Evolutionary conservation across 1,140 invertebrate genomes (phyloP).

Genomic region (Pachyrhynchus sulphureomaculatus): DNA sequence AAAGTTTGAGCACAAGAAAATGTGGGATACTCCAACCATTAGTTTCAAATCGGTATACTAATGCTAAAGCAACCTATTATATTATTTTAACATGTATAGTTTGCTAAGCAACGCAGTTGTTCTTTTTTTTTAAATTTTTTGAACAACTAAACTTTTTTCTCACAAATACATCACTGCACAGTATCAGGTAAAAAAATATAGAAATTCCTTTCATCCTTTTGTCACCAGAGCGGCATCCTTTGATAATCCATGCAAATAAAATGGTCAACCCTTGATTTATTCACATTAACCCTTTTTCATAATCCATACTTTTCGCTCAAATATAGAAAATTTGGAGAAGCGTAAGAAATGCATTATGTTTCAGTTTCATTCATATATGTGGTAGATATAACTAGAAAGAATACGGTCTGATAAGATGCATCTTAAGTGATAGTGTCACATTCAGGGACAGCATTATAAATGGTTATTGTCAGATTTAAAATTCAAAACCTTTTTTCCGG

Average conservation of each 20-base stretch:
- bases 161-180: too few relatives aligned
- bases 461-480: constrained; percentile 21
- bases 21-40: too few relatives aligned
- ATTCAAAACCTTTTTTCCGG: constrained; percentile 17
- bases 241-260: constrained; percentile 33
- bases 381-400: constrained; percentile 4
- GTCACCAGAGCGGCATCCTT: constrained; percentile 19
- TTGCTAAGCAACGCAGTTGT: too few relatives aligned
- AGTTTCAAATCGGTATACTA: too few relatives aligned
- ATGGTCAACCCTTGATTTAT: constrained; percentile 27
- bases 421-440: constrained; percentile 20
- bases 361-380: constrained; percentile 28
- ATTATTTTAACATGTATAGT: too few relatives aligned
- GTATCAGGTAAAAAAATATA: too few relatives aligned
- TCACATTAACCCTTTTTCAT: constrained; percentile 24
- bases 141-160: too few relatives aligned
- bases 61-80: too few relatives aligned
- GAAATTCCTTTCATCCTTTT: neutral
- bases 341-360: constrained; percentile 27
- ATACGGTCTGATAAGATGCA: constrained; percentile 9
- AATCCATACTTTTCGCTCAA: constrained; percentile 28
- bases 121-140: too few relatives aligned
- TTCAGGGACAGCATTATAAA: constrained; percentile 8
- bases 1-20: too few relatives aligned
- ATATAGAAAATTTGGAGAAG: constrained; percentile 26